Base-by-base conservation (phyloP, 1,140 invertebrate species). In the Bombus terrestris region DNA sequence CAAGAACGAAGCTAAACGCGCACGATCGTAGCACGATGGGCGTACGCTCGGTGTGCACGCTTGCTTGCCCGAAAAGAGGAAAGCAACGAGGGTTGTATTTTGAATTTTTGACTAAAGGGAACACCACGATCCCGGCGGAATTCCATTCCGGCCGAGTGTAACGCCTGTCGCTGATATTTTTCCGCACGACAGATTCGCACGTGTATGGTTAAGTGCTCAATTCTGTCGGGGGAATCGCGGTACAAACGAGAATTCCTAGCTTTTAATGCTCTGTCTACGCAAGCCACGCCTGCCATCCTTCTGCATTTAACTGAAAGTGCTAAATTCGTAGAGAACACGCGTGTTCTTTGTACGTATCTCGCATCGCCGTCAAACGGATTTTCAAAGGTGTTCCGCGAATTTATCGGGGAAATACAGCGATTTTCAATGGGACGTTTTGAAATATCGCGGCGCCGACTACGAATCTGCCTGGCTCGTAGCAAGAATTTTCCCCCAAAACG, bases 171-270 rank as follows among this genome's bases (percentile, higher is more conserved):
- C 59, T 85, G 69, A 85, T 85, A 85, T 85, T 85, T 85, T 85
- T 85, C 78, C 83, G 35, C 59, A n/a, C 69, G 83, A 74, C 83
- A 37, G 78, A 85, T 74, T 85, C 78, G 77, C 78, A 35, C 74
- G 83, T 81, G 68, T 71, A 43, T 81, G 83, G 83, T 73, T 85
- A 85, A 85, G 83, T 74, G 83, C 83, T 81, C 83, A 25, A 85
- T 85, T 85, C 71, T 81, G 78, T 66, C 78, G 59, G 35, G 53
- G 57, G 83, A 59, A 85, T 85, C 78, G 83, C 69, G 69, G n/a
- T 74, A 85, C 83, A 72, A 85, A 85, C 77, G 77, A 81, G 71
- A 80, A 75, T 85, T 74, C 71, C 57, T 53, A 57, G 28, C 69
- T 57, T 66, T 74, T 85, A 81, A 85, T 85, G 78, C 69, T 32